These are phyloP conservation scores for Petrolisthes cinctipes DNA, from an alignment of 2,888 invertebrate species.

Conservation along the genomic window DNA sequence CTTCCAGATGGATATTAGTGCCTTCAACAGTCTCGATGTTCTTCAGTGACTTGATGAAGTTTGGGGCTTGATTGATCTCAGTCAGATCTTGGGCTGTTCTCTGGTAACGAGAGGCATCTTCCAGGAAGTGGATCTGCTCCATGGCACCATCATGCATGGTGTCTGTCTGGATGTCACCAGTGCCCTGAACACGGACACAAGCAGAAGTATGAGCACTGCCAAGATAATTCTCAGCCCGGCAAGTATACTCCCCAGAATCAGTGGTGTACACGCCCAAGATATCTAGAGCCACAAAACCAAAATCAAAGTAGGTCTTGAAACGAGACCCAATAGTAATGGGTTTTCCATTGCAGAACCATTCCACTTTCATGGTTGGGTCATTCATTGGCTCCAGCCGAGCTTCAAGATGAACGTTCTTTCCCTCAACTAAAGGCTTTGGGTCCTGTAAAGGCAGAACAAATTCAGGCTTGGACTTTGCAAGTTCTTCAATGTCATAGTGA, in stretches of 20 bases:
- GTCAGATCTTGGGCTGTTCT: conserved; percentile 65
- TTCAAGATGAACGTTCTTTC: conserved; percentile 90
- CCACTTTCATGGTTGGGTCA: conserved; percentile 94
- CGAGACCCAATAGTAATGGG: conserved; percentile 77
- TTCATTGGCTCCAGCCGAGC: conserved; percentile 94
- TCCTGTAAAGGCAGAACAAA: conserved; percentile 88
- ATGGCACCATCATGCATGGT: conserved; percentile 69
- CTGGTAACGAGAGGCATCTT: conserved; percentile 66
- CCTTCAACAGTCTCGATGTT: conserved; percentile 91
- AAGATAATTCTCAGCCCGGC: conserved; percentile 90
- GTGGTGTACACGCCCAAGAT: conserved; percentile 93
- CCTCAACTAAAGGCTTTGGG: conserved; percentile 86
- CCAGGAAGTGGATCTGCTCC: conserved; percentile 69
- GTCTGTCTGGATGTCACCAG: conserved; percentile 67
- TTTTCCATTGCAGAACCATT: conserved; percentile 93
- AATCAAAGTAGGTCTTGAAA: conserved; percentile 95
- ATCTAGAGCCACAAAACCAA: conserved; percentile 96
- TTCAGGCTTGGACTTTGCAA: conserved; percentile 93
- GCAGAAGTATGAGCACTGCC: conserved; percentile 93
- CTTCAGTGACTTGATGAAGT: conserved; percentile 87
- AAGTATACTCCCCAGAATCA: conserved; percentile 96
- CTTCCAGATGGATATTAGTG: conserved; percentile 92
- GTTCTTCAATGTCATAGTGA: conserved; percentile 90
- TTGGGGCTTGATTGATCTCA: conserved; percentile 73
- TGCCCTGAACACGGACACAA: conserved; percentile 70